phyloP scores from a whole-genome alignment of 2,888 invertebrate genomes.

The Drosophila diplacantha region DNA sequence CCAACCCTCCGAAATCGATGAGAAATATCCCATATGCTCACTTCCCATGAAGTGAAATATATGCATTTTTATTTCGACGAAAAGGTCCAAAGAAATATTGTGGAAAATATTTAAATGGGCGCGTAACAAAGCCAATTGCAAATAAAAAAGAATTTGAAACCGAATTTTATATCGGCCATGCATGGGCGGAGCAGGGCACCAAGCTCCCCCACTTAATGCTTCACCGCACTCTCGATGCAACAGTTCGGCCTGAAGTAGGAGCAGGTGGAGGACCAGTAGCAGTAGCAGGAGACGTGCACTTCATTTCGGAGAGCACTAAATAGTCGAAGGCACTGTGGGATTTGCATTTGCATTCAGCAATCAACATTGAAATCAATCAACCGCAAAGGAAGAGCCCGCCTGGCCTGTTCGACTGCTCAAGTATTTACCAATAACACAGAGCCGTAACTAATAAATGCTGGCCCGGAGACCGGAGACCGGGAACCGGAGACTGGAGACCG shows the following conservation, averaged over 20 bases:
- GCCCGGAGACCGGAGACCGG: constrained; percentile 7
- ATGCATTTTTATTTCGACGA: constrained; percentile 59
- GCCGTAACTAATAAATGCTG: constrained; percentile 64
- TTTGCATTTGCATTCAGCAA: constrained; percentile 64
- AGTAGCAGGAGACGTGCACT: constrained; percentile 11
- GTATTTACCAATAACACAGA: constrained; percentile 60
- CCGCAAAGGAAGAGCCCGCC: constrained; percentile 45
- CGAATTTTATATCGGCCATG: constrained; percentile 36
- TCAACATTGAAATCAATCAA: constrained; percentile 68
- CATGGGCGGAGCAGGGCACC: constrained; percentile 6
- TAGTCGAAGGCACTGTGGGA: constrained; percentile 35
- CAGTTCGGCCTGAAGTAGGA: neutral
- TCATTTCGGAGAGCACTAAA: constrained; percentile 45
- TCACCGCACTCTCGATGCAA: constrained; percentile 10
- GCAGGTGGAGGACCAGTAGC: neutral
- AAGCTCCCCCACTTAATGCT: constrained; percentile 1
- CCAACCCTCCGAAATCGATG: neutral
- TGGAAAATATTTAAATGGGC: constrained; percentile 43
- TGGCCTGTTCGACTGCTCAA: constrained; percentile 33
- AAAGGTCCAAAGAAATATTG: constrained; percentile 50
- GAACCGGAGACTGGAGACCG: constrained; percentile 3
- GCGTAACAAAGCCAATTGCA: constrained; percentile 57
- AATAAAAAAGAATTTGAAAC: constrained; percentile 34
- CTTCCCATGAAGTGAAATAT: constrained; percentile 65
- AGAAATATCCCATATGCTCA: constrained; percentile 56